A percentile compares a stretch with the other conserved stretches of the same genome.
phyloP scores from a whole-genome alignment of 2,113 vertebrate species.

The Apeltes quadracus region DNA sequence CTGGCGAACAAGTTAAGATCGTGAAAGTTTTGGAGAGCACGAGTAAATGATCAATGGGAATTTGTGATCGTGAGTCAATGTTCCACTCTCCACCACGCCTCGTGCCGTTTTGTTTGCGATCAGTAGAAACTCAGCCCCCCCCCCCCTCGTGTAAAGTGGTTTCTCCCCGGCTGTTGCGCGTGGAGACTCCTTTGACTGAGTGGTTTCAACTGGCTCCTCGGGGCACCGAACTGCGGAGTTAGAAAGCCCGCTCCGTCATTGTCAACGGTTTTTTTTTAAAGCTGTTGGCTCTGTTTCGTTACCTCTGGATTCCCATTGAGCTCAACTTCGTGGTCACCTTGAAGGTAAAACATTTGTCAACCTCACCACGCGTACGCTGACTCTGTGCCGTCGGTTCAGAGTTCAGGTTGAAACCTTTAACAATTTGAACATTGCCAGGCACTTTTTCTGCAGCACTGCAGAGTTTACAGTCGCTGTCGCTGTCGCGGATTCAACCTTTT shows the following conservation, averaged over 20 bases:
- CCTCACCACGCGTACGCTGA: not conserved
- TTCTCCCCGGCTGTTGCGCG: not conserved
- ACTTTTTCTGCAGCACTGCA: not conserved
- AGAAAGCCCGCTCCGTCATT: not conserved
- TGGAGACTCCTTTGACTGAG: conserved; percentile 17
- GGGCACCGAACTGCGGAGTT: conserved; percentile 20
- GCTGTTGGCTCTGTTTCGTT: not conserved
- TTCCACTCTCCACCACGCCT: rapidly evolving
- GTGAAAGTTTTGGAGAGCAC: rapidly evolving
- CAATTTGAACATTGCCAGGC: not conserved
- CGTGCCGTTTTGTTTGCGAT: not conserved
- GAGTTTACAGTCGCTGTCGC: not conserved
- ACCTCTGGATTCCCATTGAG: not conserved
- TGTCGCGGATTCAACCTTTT: not conserved
- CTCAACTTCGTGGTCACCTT: not conserved
- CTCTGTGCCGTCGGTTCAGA: not conserved
- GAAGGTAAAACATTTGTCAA: not conserved
- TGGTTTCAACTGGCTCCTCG: not conserved
- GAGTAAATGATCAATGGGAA: rapidly evolving
- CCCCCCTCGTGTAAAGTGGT: conserved; percentile 30
- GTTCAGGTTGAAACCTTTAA: no score
- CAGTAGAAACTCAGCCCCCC: not conserved
- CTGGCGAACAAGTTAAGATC: rapidly evolving
- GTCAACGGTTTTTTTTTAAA: not conserved
- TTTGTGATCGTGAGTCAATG: rapidly evolving